Conservation (phyloP, 2,797 vertebrate genomes). For the Pristis pectinata region DNA sequence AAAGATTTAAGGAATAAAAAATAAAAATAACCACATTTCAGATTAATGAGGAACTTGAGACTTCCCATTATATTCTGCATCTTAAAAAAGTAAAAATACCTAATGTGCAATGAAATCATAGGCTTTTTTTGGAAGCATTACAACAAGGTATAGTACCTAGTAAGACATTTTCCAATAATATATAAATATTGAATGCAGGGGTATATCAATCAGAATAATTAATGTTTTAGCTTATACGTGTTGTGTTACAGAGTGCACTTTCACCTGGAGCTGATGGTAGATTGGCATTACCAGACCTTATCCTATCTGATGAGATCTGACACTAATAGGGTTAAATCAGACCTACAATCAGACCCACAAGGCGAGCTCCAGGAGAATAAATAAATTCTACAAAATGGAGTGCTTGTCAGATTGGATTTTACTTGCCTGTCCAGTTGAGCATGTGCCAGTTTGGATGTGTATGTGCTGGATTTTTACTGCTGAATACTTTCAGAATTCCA, state of each 20-base stretch:
- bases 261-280: neutral
- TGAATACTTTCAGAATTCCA: neutral
- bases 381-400: neutral
- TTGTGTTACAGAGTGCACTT: neutral
- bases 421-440: neutral
- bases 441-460: no score
- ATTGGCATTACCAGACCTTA: neutral
- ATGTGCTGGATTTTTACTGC: neutral
- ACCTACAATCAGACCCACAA: neutral
- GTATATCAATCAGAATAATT: neutral
- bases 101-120: no score
- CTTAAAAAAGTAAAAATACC: neutral
- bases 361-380: neutral
- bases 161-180: neutral
- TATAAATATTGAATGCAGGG: neutral
- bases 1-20: neutral
- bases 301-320: neutral
- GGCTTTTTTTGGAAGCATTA: neutral
- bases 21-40: neutral
- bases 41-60: neutral
- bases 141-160: neutral
- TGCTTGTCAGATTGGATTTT: neutral
- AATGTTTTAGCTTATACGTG: neutral
- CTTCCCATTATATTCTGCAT: neutral
- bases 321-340: neutral